Base-by-base conservation (phyloP, 2,797 vertebrate species). In the Cichlasoma orientale region DNA sequence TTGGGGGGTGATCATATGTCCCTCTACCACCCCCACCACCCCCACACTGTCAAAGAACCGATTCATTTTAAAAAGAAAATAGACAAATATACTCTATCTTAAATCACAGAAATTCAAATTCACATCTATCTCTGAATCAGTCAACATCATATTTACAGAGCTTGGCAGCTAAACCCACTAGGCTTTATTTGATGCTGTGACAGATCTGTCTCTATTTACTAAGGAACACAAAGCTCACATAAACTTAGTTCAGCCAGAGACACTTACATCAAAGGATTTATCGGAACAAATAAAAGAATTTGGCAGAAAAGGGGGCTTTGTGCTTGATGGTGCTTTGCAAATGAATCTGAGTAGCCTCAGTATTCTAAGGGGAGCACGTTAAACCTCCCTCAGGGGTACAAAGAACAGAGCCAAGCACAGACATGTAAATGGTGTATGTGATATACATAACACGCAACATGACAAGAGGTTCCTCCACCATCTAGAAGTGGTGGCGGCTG, bases 121-220 rank as follows among this genome's bases (percentile, higher is more conserved):
- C 82, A 86, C 85, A 93, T 93, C 88, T 81, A 89, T 90, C 89
- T 92, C 88, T 89, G 89, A 93, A 86, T 91, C 84, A 88, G 82
- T 87, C 84, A 56, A 78, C 83, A 79, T 92, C 61, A 87, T 93
- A 91, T 94, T 95, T 93, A 90, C 91, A 90, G 88, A 86, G 87
- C 89, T 90, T 82, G 78, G 79, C 78, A 90, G 78, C 75, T 83
- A 88, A 92, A 91, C 72, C 89, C 85, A 78, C 80, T 75, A 80
- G 83, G 79, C 88, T 90, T 90, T 89, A 90, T 87, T 74, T 80
- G 89, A 92, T 91, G 92, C 85, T 90, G 86, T 86, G 90, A 93
- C 89, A 93, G 82, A 91, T 90, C 83, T 90, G 78, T 86, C 86
- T 89, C 88, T 90, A 77, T 92, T 88, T 91, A 85, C 86, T 82